Evolutionary conservation across 2,888 invertebrate genomes (phyloP).

Genomic region (Agrochola lychnidis): DNA sequence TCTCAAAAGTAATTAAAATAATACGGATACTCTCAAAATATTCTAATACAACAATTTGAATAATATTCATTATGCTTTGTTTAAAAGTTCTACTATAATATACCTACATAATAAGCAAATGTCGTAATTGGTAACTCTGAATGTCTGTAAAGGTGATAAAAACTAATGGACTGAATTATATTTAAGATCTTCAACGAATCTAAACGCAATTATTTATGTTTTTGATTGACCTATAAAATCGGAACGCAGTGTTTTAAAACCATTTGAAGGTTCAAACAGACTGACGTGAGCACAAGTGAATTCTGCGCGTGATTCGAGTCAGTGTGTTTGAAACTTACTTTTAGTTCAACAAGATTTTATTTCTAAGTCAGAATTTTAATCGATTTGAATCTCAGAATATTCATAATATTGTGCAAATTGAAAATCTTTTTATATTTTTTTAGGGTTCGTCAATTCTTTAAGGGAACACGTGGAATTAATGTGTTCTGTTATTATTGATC

Average conservation of each 20-base stretch:
- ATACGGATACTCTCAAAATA: background rate
- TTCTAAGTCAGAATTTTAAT: background rate
- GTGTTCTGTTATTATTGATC: slow-evolving; percentile 43
- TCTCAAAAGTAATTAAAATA: background rate
- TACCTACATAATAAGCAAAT: slow-evolving; percentile 39
- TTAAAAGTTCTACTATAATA: slow-evolving; percentile 24
- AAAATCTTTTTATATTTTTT: background rate
- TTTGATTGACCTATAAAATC: slow-evolving; percentile 41
- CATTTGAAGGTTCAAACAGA: background rate
- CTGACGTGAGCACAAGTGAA: slow-evolving; percentile 2
- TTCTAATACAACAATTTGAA: slow-evolving; percentile 20
- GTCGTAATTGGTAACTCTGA: slow-evolving; percentile 54
- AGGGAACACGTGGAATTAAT: slow-evolving; percentile 6
- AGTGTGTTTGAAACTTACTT: slow-evolving; percentile 9
- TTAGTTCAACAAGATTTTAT: slow-evolving; percentile 23
- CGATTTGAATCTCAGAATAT: slow-evolving; percentile 35
- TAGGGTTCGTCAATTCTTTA: slow-evolving; percentile 1
- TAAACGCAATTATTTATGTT: slow-evolving; percentile 56
- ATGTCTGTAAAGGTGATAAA: slow-evolving; percentile 60
- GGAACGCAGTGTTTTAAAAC: slow-evolving; percentile 32
- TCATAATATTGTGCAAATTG: background rate
- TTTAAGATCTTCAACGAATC: slow-evolving; percentile 76
- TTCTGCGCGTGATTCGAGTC: background rate
- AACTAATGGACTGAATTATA: slow-evolving; percentile 72
- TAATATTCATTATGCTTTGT: slow-evolving; percentile 21